phyloP scores from a whole-genome alignment of 2,113 vertebrate genomes.

The Danio rerio region GRCz12tu NC_133200.1:15950001-15950500 shows the following conservation, averaged over 20 bases:
- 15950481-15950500: background rate
- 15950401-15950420: background rate
- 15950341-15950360: background rate
- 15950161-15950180: conserved; percentile 48
- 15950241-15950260: conserved; percentile 28
- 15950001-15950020: conserved; percentile 15
- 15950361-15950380: background rate
- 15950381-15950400: background rate
- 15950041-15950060: conserved; percentile 61
- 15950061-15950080: conserved; percentile 53
- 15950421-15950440: too few relatives aligned
- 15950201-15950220: conserved; percentile 7
- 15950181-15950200: conserved; percentile 55
- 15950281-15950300: conserved; percentile 30
- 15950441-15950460: background rate
- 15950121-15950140: conserved; percentile 38
- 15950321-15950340: background rate
- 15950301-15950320: conserved; percentile 8
- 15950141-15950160: conserved; percentile 38
- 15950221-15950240: conserved; percentile 26
- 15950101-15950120: conserved; percentile 66
- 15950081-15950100: conserved; percentile 61
- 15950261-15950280: conserved; percentile 22
- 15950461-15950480: background rate
- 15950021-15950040: conserved; percentile 36